These are phyloP conservation scores for Heliconius melpomene DNA, from an alignment of 1,140 invertebrate genomes.

Conservation along the genomic window DNA sequence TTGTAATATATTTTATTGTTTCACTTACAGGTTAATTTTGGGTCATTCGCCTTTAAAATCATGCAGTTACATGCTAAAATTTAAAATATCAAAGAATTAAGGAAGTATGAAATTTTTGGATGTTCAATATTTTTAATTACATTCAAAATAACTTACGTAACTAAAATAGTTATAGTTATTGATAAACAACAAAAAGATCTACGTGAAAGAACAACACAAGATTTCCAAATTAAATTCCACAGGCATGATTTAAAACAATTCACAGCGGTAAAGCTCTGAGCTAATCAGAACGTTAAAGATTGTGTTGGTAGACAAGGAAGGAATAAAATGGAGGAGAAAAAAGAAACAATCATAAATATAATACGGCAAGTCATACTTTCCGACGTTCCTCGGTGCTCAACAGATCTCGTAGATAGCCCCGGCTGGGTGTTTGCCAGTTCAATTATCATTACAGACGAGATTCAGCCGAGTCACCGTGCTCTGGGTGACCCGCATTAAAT, in stretches of 20 bases:
- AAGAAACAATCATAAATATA: slow-evolving; percentile 75
- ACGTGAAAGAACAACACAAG: slow-evolving; percentile 13
- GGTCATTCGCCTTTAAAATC: slow-evolving; percentile 9
- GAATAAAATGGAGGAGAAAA: slow-evolving; percentile 59
- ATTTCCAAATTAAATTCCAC: slow-evolving; percentile 49
- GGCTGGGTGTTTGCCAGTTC: slow-evolving; percentile 79
- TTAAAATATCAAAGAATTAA: background rate
- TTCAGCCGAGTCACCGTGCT: slow-evolving; percentile 72
- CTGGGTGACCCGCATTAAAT: slow-evolving; percentile 80
- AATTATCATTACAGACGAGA: slow-evolving; percentile 78
- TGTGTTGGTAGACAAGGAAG: slow-evolving; percentile 74
- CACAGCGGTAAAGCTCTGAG: slow-evolving; percentile 75
- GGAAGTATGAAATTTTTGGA: background rate
- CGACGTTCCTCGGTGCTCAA: slow-evolving; percentile 60
- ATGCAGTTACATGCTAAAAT: background rate
- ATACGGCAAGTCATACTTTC: slow-evolving; percentile 78
- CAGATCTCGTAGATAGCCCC: slow-evolving; percentile 72
- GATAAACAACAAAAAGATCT: slow-evolving; percentile 19
- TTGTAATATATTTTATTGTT: slow-evolving; percentile 77
- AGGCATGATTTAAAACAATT: slow-evolving; percentile 67
- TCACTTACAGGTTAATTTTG: slow-evolving; percentile 33
- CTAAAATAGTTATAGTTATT: background rate
- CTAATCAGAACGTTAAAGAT: slow-evolving; percentile 80
- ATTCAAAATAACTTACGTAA: background rate
- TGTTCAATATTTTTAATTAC: slow-evolving; percentile 18